phyloP scores from a whole-genome alignment of 2,888 invertebrate genomes.

The Dascillus cervinus region DNA sequence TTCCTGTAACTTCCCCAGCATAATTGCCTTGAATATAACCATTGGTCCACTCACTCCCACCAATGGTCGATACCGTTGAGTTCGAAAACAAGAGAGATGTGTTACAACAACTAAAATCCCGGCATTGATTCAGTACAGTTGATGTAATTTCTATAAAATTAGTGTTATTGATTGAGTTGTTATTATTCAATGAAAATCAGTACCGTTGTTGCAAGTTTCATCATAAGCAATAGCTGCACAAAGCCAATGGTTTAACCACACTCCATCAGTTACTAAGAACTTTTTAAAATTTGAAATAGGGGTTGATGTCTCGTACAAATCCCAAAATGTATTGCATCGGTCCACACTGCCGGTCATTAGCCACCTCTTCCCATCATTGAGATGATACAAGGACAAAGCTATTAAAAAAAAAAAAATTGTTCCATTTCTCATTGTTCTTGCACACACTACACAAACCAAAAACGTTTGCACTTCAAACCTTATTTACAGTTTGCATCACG shows the following conservation, averaged over 20 bases:
- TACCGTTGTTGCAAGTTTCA: conserved; percentile 34
- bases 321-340: conserved; percentile 62
- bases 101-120: conserved; percentile 35
- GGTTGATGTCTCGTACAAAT: conserved; percentile 45
- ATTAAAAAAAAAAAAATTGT: conserved; percentile 11
- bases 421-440: too few species aligned
- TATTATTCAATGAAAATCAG: conserved; percentile 1
- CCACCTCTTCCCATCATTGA: conserved; percentile 52
- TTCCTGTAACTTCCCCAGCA: conserved; percentile 45
- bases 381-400: conserved; percentile 42
- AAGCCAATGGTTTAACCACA: conserved; percentile 49
- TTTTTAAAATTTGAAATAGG: conserved; percentile 38
- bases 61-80: conserved; percentile 37
- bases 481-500: too few species aligned
- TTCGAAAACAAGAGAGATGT: conserved; percentile 38
- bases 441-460: too few species aligned
- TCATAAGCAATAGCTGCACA: conserved; percentile 40
- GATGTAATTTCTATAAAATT: conserved; percentile 35
- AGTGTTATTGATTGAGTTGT: background rate
- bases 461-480: too few species aligned
- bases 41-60: conserved; percentile 47
- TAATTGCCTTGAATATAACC: conserved; percentile 44
- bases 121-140: conserved; percentile 32
- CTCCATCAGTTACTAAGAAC: conserved; percentile 42
- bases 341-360: conserved; percentile 60